phyloP scores from a whole-genome alignment of 2,797 vertebrate genomes.

The Sphenopsis melanotis region DNA sequence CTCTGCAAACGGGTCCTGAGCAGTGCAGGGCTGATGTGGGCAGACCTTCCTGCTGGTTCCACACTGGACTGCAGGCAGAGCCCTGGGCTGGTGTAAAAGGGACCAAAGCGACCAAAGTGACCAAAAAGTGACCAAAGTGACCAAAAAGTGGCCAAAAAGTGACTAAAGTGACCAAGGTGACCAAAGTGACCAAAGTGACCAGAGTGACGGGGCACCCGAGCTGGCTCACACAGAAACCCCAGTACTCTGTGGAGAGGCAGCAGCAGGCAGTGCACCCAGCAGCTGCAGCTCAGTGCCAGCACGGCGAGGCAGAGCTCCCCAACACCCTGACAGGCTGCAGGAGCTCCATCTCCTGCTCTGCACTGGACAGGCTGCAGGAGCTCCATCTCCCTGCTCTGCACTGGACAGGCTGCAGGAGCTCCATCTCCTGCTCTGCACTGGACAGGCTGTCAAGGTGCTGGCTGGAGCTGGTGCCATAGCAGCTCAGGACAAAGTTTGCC shows the following conservation, averaged over 20 bases:
- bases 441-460: background rate
- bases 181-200: background rate
- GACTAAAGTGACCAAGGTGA: background rate
- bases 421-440: background rate
- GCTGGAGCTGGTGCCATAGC: background rate
- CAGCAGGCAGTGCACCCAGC: background rate
- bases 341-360: background rate
- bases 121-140: background rate
- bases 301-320: background rate
- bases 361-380: background rate
- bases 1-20: background rate
- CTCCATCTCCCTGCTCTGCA: too few species aligned
- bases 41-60: background rate
- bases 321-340: background rate
- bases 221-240: background rate
- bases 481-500: background rate
- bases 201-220: background rate
- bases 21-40: background rate
- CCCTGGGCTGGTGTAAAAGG: background rate
- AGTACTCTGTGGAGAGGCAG: background rate
- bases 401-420: too few species aligned
- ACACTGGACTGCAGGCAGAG: rapidly evolving
- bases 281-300: background rate
- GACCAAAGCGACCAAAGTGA: background rate
- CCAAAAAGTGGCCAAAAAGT: background rate